Conservation (phyloP, 2,113 vertebrate genomes). For the Athene noctua region DNA sequence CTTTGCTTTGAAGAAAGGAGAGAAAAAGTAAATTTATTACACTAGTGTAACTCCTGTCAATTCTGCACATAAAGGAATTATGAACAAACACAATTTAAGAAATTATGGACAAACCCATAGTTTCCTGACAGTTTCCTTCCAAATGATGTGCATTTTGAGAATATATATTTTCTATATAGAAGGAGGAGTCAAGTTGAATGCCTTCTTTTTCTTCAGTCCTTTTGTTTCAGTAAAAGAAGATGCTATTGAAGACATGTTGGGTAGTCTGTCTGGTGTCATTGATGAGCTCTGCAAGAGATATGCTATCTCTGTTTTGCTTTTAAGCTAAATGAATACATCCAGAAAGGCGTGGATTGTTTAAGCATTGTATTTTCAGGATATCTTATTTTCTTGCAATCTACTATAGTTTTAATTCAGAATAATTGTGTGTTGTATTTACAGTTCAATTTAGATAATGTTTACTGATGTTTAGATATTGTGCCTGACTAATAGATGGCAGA, state of each 20-base stretch:
- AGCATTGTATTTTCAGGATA: not conserved
- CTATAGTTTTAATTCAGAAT: not conserved
- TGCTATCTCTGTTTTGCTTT: not conserved
- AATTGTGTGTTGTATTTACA: not conserved
- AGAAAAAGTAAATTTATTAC: constrained; percentile 4
- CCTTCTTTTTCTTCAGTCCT: not conserved
- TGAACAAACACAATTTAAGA: not conserved
- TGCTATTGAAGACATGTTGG: not conserved
- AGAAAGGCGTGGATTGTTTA: not conserved
- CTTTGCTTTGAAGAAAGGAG: constrained; percentile 19
- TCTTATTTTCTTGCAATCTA: not conserved
- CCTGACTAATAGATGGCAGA: not conserved
- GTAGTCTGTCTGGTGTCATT: not conserved
- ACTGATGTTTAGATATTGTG: not conserved
- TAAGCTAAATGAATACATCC: not conserved
- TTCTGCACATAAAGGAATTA: not conserved
- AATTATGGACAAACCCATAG: not conserved
- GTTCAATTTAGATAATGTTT: not conserved
- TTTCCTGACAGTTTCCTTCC: not conserved
- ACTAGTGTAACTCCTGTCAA: not conserved
- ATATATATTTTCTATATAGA: not conserved
- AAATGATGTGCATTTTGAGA: not conserved
- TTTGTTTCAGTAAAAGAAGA: not conserved
- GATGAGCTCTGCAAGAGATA: not conserved
- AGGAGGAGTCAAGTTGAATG: not conserved